Evolutionary conservation across 1,140 invertebrate species (phyloP), one percentile per base, ranked within the genome.

Genomic region (Acyrthosiphon pisum): DNA sequence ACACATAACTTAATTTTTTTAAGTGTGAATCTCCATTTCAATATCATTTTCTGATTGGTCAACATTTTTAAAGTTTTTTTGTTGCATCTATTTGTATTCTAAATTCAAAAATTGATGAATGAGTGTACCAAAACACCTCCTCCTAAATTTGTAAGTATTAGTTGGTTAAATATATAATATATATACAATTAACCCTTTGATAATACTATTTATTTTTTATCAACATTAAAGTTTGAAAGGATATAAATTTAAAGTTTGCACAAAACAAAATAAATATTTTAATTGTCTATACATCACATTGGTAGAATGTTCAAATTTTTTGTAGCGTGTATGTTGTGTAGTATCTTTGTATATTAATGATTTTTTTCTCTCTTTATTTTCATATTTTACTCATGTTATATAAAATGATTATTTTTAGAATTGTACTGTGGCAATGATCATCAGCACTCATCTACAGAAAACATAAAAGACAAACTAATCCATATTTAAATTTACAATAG

Each of bases 381-480:
- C n/a, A 76, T 76, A 76, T 76, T 76, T 76, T 76, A 76, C n/a
- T 76, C 30, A 87, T 87, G 11, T 87, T 46, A 46, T 87, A 46
- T n/a, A 44, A 44, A 87, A 30, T 87, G 44, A 46, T 87, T 46
- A 87, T 87, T 87, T 87, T 87, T 46, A 87, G 41, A 87, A 87
- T 46, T 46, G 26, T 41, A n/a, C 23, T 46, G 6, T 87, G 41
- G 84, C 84, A 87, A 87, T 87, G 23, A 46, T 46, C 84, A 87
- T 48, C 84, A 87, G 30, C 41, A 46, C 0, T 46, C 84, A 48
- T 87, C 84, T 46, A n/a, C 41, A 48, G 84, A 46, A 87, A 87
- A 1, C 14, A 44, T n/a, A n/a, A 87, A 87, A 87, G 23, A 87
- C 41, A 87, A 87, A 87, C 9, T 46, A 44, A 46, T 87, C 30